A percentile compares a stretch with the other conserved stretches of the same genome.
These are phyloP conservation scores for Drosophila multiciliata DNA, from an alignment of 2,888 invertebrate genomes.

Conservation along the genomic window DNA sequence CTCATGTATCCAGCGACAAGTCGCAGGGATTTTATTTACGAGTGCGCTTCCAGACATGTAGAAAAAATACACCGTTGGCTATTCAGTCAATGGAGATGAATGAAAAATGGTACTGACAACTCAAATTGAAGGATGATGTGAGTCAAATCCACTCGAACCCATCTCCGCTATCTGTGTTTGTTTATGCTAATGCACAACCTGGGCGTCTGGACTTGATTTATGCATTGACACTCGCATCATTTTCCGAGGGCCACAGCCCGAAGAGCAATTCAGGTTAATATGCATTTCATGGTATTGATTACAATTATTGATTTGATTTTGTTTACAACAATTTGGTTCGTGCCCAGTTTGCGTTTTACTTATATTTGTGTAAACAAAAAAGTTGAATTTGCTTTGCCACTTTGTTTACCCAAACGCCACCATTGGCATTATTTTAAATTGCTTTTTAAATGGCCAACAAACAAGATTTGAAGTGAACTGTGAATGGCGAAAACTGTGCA, in stretches of 20 bases:
- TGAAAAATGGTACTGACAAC: constrained; percentile 46
- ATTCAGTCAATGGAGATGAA: constrained; percentile 33
- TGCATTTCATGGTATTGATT: constrained; percentile 51
- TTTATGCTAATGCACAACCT: constrained; percentile 9
- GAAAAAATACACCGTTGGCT: neutral
- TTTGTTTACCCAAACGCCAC: constrained; percentile 44
- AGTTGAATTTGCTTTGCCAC: constrained; percentile 43
- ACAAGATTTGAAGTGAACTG: constrained; percentile 31
- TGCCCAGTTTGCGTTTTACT: constrained; percentile 32
- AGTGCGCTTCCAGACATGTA: constrained; percentile 12
- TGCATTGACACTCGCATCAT: constrained; percentile 30
- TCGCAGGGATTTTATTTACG: constrained; percentile 35
- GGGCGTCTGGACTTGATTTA: constrained; percentile 51
- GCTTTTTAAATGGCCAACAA: constrained; percentile 60
- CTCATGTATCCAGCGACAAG: constrained; percentile 30
- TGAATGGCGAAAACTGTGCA: constrained; percentile 6
- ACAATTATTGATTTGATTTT: constrained; percentile 49
- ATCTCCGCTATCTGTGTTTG: neutral
- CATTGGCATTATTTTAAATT: constrained; percentile 58
- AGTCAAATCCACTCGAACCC: neutral
- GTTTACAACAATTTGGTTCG: constrained; percentile 19
- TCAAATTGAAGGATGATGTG: constrained; percentile 40
- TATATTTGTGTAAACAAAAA: constrained; percentile 45
- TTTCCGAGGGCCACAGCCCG: constrained; percentile 2
- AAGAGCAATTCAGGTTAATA: constrained; percentile 17